Conservation (phyloP, 2,797 vertebrate species). For the Neoniphon sammara region DNA sequence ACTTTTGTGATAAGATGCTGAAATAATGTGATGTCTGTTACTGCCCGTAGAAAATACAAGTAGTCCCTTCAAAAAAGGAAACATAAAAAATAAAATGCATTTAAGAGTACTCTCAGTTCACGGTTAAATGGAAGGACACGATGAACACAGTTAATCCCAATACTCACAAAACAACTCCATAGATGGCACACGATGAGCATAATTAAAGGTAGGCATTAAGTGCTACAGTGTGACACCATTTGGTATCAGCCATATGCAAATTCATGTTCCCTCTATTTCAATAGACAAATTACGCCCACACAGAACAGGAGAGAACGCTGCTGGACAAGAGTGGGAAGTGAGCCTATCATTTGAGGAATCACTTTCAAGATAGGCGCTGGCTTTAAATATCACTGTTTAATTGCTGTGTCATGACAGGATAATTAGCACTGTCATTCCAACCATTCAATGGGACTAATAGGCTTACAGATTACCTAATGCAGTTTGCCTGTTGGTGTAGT, state of each 20-base stretch:
- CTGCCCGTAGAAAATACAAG: too few relatives aligned
- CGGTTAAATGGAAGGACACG: neutral
- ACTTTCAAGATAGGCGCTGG: slow-evolving; percentile 32
- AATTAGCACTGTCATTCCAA: slow-evolving; percentile 61
- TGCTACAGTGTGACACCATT: slow-evolving; percentile 37
- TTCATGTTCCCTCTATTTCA: slow-evolving; percentile 45
- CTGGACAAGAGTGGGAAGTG: slow-evolving; percentile 54
- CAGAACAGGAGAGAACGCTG: slow-evolving; percentile 41
- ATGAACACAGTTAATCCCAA: slow-evolving; percentile 23
- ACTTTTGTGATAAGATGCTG: too few relatives aligned
- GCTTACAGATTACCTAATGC: slow-evolving; percentile 17
- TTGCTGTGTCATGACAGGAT: slow-evolving; percentile 70
- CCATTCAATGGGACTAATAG: slow-evolving; percentile 43
- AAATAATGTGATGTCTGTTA: too few relatives aligned
- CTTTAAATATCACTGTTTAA: slow-evolving; percentile 72
- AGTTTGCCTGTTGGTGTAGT: slow-evolving; percentile 18
- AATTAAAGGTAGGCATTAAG: slow-evolving; percentile 18
- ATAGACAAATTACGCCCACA: slow-evolving; percentile 58
- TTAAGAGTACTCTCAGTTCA: neutral
- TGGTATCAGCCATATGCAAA: slow-evolving; percentile 58
- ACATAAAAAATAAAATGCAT: too few relatives aligned
- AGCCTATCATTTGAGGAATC: slow-evolving; percentile 66
- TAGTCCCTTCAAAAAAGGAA: too few relatives aligned
- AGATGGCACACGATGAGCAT: slow-evolving; percentile 5
- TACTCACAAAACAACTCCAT: slow-evolving; percentile 31